Evolutionary conservation across 1,140 invertebrate genomes (phyloP).

Genomic region (Trinorchestia longiramus): DNA sequence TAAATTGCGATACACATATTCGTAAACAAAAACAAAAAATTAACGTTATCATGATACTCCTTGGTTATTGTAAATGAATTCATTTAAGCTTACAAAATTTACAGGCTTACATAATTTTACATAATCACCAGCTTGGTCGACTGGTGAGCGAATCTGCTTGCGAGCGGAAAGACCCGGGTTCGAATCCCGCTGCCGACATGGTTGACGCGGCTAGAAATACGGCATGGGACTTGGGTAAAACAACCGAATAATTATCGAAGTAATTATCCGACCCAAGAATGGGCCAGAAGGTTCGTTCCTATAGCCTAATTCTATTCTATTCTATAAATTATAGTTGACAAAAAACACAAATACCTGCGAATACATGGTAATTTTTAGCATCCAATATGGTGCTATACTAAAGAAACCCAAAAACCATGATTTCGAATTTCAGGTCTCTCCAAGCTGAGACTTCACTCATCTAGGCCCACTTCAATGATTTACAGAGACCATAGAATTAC

Average conservation of each 20-base stretch:
- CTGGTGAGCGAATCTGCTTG: no score
- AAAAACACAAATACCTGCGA: background rate
- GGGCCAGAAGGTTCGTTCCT: no score
- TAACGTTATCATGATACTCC: background rate
- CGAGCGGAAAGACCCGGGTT: no score
- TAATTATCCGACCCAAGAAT: no score
- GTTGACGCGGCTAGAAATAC: no score
- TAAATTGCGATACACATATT: background rate
- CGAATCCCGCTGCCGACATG: no score
- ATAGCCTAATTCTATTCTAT: no score
- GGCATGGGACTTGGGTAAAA: no score
- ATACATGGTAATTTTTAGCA: background rate
- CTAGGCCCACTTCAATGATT: background rate
- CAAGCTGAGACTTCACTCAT: background rate
- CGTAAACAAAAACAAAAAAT: background rate
- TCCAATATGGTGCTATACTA: background rate
- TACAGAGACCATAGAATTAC: background rate
- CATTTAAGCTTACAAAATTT: background rate
- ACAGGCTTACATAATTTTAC: background rate
- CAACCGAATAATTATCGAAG: no score
- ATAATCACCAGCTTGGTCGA: no score
- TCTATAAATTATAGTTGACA: background rate
- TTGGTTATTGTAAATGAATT: background rate
- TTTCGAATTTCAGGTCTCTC: background rate
- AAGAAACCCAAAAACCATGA: background rate